A percentile compares a stretch with the other conserved stretches of the same genome.
These are phyloP conservation scores for Hycleus phaleratus DNA, from an alignment of 1,140 invertebrate species.

Conservation along the genomic window DNA sequence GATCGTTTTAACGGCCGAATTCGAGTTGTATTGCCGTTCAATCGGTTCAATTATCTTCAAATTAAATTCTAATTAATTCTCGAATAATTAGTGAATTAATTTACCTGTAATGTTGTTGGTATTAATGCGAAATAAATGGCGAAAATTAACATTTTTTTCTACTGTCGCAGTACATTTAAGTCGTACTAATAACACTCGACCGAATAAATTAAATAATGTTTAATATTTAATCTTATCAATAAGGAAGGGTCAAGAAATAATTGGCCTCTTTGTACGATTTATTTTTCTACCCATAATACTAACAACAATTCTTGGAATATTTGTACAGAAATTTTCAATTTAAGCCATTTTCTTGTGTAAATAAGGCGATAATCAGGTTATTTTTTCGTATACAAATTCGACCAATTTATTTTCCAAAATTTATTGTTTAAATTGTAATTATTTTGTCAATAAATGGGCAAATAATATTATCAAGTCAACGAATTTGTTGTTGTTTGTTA, in stretches of 20 bases:
- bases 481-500: too few relatives aligned
- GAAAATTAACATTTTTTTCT: background rate
- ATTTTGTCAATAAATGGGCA: too few relatives aligned
- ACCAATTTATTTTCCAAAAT: too few relatives aligned
- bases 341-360: too few relatives aligned
- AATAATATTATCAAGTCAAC: too few relatives aligned
- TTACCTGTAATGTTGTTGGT: background rate
- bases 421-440: too few relatives aligned
- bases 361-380: too few relatives aligned
- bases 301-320: too few relatives aligned
- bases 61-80: background rate
- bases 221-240: constrained; percentile 3
- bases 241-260: constrained; percentile 8
- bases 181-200: background rate
- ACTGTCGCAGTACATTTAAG: constrained; percentile 1
- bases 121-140: background rate
- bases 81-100: background rate
- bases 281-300: too few relatives aligned
- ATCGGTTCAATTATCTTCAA: background rate
- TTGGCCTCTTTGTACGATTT: background rate
- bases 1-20: constrained; percentile 11
- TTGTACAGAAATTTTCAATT: too few relatives aligned
- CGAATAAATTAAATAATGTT: constrained; percentile 1
- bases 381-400: too few relatives aligned
- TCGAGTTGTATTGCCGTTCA: constrained; percentile 6